Evolutionary conservation across 2,113 vertebrate species (phyloP).

Genomic region (Neolamprologus modestus): DNA sequence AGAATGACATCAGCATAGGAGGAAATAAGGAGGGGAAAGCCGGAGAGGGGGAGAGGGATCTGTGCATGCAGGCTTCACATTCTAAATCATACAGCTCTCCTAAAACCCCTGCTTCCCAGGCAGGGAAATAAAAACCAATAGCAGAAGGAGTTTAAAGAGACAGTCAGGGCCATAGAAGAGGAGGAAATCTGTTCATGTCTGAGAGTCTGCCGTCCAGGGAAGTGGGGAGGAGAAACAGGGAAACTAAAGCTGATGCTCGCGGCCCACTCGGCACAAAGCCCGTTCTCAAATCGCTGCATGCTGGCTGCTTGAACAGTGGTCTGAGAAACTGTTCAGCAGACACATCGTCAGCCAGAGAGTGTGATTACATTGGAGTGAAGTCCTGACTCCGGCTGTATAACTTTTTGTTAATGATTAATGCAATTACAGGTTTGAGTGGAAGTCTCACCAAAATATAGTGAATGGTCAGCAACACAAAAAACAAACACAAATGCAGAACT

Average conservation of each 20-base stretch:
- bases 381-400: neutral
- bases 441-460: neutral
- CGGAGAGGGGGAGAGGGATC: neutral
- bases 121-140: conserved; percentile 23
- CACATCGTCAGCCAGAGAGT: conserved; percentile 43
- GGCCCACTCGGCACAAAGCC: conserved; percentile 58
- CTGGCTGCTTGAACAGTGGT: conserved; percentile 19
- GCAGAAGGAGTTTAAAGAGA: conserved; percentile 33
- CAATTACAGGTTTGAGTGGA: conserved; percentile 1
- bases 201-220: conserved; percentile 31
- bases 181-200: conserved; percentile 20
- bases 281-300: conserved; percentile 32
- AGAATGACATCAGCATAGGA: conserved; percentile 66
- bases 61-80: conserved; percentile 12
- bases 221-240: conserved; percentile 38
- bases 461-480: neutral
- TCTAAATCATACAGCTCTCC: conserved; percentile 49
- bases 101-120: conserved; percentile 9
- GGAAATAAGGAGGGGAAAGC: conserved; percentile 11
- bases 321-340: conserved; percentile 25
- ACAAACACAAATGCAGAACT: neutral
- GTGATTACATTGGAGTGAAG: conserved; percentile 20
- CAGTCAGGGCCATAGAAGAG: neutral
- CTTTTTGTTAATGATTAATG: conserved; percentile 30
- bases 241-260: conserved; percentile 50